Evolutionary conservation across 2,113 vertebrate genomes (phyloP).

Genomic region (Fulica atra): DNA sequence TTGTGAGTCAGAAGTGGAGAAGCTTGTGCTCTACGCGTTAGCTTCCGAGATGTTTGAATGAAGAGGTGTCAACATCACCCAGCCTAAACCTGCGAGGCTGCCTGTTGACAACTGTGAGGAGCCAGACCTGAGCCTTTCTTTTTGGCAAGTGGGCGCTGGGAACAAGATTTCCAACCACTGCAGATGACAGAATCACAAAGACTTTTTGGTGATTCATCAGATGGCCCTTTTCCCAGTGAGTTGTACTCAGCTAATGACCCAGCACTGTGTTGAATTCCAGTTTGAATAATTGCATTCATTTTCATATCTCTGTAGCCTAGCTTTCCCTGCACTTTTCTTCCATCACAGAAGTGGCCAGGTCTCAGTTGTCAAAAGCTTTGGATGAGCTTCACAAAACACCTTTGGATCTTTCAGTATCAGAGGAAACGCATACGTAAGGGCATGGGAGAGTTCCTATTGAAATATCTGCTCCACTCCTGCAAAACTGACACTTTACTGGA

Average conservation of each 20-base stretch:
- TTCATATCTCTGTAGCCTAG: neutral
- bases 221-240: neutral
- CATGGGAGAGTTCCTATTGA: neutral
- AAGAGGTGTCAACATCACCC: rapidly evolving
- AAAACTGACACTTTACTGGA: neutral
- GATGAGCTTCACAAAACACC: neutral
- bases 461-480: neutral
- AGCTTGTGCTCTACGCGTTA: rapidly evolving
- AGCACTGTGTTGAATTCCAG: neutral
- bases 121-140: neutral
- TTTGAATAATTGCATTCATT: neutral
- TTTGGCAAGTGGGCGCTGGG: neutral
- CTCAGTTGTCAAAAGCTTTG: neutral
- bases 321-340: neutral
- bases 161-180: neutral
- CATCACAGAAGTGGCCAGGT: neutral
- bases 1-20: neutral
- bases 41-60: rapidly evolving
- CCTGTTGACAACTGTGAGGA: neutral
- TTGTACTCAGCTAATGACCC: neutral
- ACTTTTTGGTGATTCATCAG: neutral
- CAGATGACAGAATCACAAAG: neutral
- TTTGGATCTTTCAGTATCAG: neutral
- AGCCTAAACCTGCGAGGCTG: rapidly evolving
- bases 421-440: neutral